phyloP scores from a whole-genome alignment of 2,888 invertebrate genomes.

The Cyclophora albipunctata region DNA sequence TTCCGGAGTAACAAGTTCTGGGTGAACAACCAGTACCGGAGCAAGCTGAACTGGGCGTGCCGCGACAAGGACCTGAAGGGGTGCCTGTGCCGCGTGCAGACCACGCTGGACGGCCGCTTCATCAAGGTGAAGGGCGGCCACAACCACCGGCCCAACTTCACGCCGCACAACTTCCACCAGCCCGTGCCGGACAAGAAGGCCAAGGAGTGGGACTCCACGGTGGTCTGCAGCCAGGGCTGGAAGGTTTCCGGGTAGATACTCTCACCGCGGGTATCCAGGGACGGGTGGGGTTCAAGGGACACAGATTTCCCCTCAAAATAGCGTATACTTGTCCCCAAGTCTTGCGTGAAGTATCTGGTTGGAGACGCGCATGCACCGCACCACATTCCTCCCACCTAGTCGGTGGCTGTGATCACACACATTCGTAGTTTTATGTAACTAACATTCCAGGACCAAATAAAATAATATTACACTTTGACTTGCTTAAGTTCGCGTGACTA shows the following conservation, averaged over 20 bases:
- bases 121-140: conserved; percentile 56
- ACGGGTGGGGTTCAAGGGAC: too few relatives aligned
- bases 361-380: too few relatives aligned
- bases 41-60: conserved; percentile 68
- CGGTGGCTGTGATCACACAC: too few relatives aligned
- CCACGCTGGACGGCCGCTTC: conserved; percentile 62
- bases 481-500: too few relatives aligned
- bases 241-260: not conserved
- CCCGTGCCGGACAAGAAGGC: conserved; percentile 31
- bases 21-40: conserved; percentile 66
- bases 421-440: too few relatives aligned
- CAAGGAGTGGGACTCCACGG: conserved; percentile 26
- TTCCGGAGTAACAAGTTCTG: conserved; percentile 65
- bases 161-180: conserved; percentile 53
- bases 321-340: too few relatives aligned
- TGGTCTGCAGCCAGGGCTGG: not conserved
- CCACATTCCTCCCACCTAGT: too few relatives aligned
- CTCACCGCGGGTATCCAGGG: too few relatives aligned
- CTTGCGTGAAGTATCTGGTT: too few relatives aligned
- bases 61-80: conserved; percentile 61
- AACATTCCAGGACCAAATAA: too few relatives aligned
- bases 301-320: too few relatives aligned
- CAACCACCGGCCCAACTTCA: conserved; percentile 61
- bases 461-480: too few relatives aligned
- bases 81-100: conserved; percentile 64